A percentile compares a stretch with the other conserved stretches of the same genome.
Evolutionary conservation across 2,797 vertebrate genomes (phyloP).

Genomic region (Manis pentadactyla): DNA sequence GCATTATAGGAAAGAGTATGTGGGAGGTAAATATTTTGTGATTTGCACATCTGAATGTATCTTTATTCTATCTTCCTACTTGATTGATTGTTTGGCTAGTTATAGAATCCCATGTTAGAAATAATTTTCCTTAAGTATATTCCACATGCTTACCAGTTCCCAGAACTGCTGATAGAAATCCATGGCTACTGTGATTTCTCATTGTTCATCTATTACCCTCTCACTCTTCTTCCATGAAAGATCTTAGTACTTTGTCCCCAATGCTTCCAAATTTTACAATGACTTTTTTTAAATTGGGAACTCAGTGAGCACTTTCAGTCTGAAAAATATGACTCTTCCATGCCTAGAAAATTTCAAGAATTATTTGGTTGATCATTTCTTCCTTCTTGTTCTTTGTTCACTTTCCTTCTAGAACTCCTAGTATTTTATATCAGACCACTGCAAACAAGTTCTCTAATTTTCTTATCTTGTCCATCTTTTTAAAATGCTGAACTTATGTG

Average conservation of each 20-base stretch:
- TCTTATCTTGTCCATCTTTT: background rate
- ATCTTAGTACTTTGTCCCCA: background rate
- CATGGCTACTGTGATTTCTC: background rate
- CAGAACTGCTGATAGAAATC: background rate
- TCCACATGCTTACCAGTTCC: background rate
- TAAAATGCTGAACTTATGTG: background rate
- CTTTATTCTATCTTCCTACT: background rate
- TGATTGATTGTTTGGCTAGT: constrained; percentile 33
- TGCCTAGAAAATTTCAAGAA: background rate
- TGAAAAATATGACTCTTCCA: background rate
- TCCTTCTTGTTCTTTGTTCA: background rate
- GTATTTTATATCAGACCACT: background rate
- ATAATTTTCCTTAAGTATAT: background rate
- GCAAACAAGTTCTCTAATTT: background rate
- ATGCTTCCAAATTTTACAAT: background rate
- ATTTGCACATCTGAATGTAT: background rate
- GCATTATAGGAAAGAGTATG: background rate
- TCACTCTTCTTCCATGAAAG: background rate
- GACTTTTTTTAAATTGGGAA: background rate
- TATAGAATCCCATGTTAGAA: constrained; percentile 12
- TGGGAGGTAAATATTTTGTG: constrained; percentile 55
- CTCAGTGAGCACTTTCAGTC: background rate
- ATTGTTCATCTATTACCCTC: background rate
- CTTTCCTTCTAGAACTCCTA: background rate
- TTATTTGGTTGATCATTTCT: background rate